These are phyloP conservation scores for Scytalopus superciliaris DNA, from an alignment of 2,113 vertebrate genomes.

Conservation along the genomic window DNA sequence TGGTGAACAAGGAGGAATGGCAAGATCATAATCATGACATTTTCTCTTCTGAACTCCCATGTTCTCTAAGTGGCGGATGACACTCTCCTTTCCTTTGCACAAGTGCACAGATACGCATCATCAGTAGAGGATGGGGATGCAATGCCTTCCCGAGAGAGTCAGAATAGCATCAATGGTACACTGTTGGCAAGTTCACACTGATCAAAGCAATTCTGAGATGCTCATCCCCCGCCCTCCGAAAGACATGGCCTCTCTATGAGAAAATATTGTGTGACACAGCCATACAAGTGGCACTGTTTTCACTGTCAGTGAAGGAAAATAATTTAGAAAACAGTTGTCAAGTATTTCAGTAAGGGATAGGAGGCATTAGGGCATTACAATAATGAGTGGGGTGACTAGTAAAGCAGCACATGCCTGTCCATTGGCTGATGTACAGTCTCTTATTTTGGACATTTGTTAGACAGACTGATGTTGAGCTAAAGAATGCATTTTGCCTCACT, in stretches of 20 bases:
- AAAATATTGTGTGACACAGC: slow-evolving; percentile 6
- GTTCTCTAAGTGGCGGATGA: slow-evolving; percentile 15
- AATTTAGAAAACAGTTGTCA: neutral
- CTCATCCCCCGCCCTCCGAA: neutral
- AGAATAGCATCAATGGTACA: slow-evolving; percentile 5
- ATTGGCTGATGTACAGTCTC: neutral
- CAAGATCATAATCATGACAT: neutral
- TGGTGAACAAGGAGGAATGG: neutral
- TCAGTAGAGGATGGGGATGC: slow-evolving; percentile 21
- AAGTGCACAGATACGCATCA: slow-evolving; percentile 25
- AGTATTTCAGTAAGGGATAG: neutral
- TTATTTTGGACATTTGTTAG: neutral
- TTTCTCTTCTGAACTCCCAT: neutral
- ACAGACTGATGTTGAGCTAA: neutral
- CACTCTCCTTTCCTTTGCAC: slow-evolving; percentile 7
- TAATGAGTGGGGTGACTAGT: neutral
- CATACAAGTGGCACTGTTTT: neutral
- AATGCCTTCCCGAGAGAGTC: neutral
- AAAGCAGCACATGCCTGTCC: slow-evolving; percentile 34
- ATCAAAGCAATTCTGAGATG: slow-evolving; percentile 37
- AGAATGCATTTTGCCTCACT: neutral
- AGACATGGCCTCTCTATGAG: neutral
- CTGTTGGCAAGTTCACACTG: slow-evolving; percentile 28
- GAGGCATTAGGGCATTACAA: neutral
- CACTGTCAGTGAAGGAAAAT: neutral